Evolutionary conservation across 2,113 vertebrate genomes (phyloP), one percentile per base, ranked within the genome.

Genomic region (Clarias macrocephalus): DNA sequence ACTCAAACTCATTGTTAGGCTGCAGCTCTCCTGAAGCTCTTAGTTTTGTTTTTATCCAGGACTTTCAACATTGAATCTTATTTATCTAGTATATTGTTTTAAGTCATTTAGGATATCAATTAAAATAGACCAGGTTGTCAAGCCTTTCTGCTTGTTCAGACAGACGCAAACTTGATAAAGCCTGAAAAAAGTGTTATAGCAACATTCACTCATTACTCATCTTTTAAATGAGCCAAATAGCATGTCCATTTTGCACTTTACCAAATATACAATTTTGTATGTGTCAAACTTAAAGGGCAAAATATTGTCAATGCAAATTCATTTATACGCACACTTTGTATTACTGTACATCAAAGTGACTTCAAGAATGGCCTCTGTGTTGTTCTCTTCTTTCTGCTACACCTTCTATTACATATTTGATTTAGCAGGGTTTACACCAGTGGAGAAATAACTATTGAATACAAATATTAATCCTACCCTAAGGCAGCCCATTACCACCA

Each of bases 1-100:
- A 48, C 48, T 8, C 48, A 48, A 48, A 48, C 48, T 48, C 7
- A 7, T 48, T 48, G 48, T 48, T 8, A 19, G 3, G 59, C 62
- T 25, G 19, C 62, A 63, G 62, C 21, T 9, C 23, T 25, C 62
- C 19, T 25, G 23, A 25, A 7, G 23, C 62, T 10, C 21, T 25
- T 63, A 25, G 15, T 59, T 84, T 57, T 72, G 80, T 66, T 75
- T 30, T 42, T 77, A 68, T n/a, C 33, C 73, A 59, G 62, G 70
- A 30, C 84, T 77, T 77, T 57, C 59, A 42, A 57, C 84, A 83
- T 62, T 33, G 15, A 70, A 76, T 82, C 23, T 88, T 54, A 86
- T 75, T 88, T 62, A 85, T 57, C 54, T 83, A 9, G 76, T 77
- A 30, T 60, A 66, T 60, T 28, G 12, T 70, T 86, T 63, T 65